phyloP scores from a whole-genome alignment of 1,140 invertebrate species.

The Sminthurides bifidus region DNA sequence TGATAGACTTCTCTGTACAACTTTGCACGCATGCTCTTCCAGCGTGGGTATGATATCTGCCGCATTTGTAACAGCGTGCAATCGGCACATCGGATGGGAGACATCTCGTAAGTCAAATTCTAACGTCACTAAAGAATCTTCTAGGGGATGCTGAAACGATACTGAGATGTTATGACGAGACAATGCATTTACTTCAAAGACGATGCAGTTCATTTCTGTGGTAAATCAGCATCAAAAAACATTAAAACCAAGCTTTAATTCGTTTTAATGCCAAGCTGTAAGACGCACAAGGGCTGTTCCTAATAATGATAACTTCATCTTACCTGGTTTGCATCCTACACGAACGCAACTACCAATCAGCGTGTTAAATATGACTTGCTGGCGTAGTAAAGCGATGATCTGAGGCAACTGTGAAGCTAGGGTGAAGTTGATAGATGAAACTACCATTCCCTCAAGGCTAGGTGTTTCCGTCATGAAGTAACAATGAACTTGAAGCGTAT shows the following conservation, averaged over 20 bases:
- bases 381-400: slow-evolving; percentile 68
- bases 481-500: slow-evolving; percentile 85
- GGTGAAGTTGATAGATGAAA: slow-evolving; percentile 76
- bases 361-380: slow-evolving; percentile 84
- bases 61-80: slow-evolving; percentile 48
- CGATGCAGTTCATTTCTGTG: slow-evolving; percentile 48
- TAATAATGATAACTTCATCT: neutral
- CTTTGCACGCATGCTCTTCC: slow-evolving; percentile 66
- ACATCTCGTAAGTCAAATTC: slow-evolving; percentile 77
- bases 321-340: slow-evolving; percentile 54
- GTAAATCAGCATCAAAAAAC: slow-evolving; percentile 15
- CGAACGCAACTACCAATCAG: slow-evolving; percentile 77
- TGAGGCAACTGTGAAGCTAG: slow-evolving; percentile 86
- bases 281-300: too few relatives aligned
- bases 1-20: slow-evolving; percentile 79
- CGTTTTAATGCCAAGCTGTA: too few relatives aligned
- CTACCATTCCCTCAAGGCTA: slow-evolving; percentile 63
- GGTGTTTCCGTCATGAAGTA: slow-evolving; percentile 78
- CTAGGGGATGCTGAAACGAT: slow-evolving; percentile 80
- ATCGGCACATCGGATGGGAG: slow-evolving; percentile 52
- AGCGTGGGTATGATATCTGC: slow-evolving; percentile 44
- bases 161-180: slow-evolving; percentile 80
- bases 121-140: slow-evolving; percentile 82
- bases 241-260: too few relatives aligned
- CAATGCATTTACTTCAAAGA: slow-evolving; percentile 81